These are phyloP conservation scores for Meandrusa payeni DNA, from an alignment of 2,888 invertebrate genomes.

Conservation along the genomic window DNA sequence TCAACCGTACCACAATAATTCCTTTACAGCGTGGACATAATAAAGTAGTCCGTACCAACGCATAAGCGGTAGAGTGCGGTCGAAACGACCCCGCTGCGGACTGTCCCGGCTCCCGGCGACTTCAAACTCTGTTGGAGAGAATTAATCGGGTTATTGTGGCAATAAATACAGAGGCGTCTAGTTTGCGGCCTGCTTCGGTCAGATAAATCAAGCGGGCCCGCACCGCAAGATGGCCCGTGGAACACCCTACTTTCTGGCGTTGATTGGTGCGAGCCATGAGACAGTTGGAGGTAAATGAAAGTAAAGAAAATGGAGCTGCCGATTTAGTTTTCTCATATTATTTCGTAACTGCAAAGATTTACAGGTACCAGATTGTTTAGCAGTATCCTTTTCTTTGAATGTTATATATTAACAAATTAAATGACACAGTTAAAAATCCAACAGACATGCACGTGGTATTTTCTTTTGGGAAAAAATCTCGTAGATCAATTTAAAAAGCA, in stretches of 20 bases:
- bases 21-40: conserved; percentile 23
- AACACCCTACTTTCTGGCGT: conserved; percentile 26
- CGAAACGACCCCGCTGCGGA: conserved; percentile 28
- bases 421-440: too few species aligned
- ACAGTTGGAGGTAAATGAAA: neutral
- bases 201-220: conserved; percentile 69
- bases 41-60: conserved; percentile 32
- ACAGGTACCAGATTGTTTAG: too few species aligned
- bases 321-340: too few species aligned
- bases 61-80: conserved; percentile 30
- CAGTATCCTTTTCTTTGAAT: too few species aligned
- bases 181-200: conserved; percentile 68
- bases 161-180: conserved; percentile 74
- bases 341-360: too few species aligned
- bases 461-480: too few species aligned
- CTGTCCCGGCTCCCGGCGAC: conserved; percentile 40
- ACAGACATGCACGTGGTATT: too few species aligned
- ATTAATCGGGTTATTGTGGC: conserved; percentile 79
- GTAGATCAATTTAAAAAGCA: too few species aligned
- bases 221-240: conserved; percentile 63
- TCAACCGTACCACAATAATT: conserved; percentile 13
- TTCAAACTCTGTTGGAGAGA: conserved; percentile 61
- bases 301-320: too few species aligned
- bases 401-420: too few species aligned
- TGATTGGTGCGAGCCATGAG: conserved; percentile 19